A percentile compares a stretch with the other conserved stretches of the same genome.
phyloP scores from a whole-genome alignment of 2,888 invertebrate genomes.

The Thymelicus acteon region DNA sequence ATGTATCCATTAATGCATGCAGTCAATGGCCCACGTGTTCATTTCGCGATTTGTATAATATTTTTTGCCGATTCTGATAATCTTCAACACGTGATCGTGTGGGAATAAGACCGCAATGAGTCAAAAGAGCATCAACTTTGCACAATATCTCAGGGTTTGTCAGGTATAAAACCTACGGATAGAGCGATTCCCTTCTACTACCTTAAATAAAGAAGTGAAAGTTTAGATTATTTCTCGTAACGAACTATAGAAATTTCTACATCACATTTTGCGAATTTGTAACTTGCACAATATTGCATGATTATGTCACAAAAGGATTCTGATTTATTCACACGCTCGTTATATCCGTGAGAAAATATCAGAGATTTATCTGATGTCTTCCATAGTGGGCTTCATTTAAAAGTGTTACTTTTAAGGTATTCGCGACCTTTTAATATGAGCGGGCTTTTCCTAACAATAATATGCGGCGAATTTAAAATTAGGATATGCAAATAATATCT shows the following conservation, averaged over 20 bases:
- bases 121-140: conserved; percentile 62
- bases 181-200: not conserved
- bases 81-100: conserved; percentile 73
- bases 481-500: too few species aligned
- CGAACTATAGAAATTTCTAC: too few species aligned
- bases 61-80: conserved; percentile 5
- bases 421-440: not conserved
- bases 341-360: conserved; percentile 34
- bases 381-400: conserved; percentile 14
- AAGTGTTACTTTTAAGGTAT: conserved; percentile 30
- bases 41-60: conserved; percentile 3
- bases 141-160: conserved; percentile 51
- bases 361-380: conserved; percentile 27
- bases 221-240: conserved; percentile 12
- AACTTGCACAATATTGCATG: conserved; percentile 29
- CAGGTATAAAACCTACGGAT: conserved; percentile 47
- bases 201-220: conserved; percentile 17
- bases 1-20: too few species aligned
- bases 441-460: not conserved
- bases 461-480: not conserved
- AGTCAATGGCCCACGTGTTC: too few species aligned
- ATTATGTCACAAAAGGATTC: conserved; percentile 23
- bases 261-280: not conserved
- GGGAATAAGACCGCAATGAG: conserved; percentile 57
- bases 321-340: conserved; percentile 34